Conservation (phyloP, 2,113 vertebrate species). For the Emydocephalus ijimae region DNA sequence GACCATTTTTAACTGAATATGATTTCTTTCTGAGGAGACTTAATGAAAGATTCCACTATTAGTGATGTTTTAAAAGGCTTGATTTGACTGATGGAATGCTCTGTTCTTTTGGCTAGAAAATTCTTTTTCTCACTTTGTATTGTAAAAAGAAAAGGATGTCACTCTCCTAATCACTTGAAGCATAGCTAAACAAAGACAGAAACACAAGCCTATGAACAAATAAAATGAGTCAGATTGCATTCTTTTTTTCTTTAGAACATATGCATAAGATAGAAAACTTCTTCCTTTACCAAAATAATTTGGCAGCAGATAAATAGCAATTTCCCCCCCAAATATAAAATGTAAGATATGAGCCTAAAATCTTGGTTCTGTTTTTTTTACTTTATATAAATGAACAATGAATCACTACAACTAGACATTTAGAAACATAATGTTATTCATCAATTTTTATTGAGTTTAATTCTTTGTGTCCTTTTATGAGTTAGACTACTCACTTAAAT, state of each 20-base stretch:
- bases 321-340: background rate
- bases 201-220: background rate
- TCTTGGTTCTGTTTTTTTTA: background rate
- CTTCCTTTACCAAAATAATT: background rate
- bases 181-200: background rate
- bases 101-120: conserved; percentile 1
- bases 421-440: background rate
- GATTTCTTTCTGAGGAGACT: background rate
- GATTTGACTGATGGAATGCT: conserved; percentile 11
- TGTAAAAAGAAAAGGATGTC: background rate
- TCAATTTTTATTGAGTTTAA: background rate
- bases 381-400: background rate
- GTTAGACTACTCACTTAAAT: background rate
- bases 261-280: background rate
- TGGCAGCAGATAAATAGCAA: background rate
- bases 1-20: background rate
- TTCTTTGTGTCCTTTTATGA: background rate
- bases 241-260: background rate
- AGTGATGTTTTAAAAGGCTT: conserved; percentile 8
- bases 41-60: background rate
- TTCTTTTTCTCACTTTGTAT: background rate
- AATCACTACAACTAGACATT: background rate
- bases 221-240: background rate
- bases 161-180: background rate
- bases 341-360: background rate